A percentile compares a stretch with the other conserved stretches of the same genome.
phyloP scores from a whole-genome alignment of 2,797 vertebrate species.

The Dryobates pubescens region DNA sequence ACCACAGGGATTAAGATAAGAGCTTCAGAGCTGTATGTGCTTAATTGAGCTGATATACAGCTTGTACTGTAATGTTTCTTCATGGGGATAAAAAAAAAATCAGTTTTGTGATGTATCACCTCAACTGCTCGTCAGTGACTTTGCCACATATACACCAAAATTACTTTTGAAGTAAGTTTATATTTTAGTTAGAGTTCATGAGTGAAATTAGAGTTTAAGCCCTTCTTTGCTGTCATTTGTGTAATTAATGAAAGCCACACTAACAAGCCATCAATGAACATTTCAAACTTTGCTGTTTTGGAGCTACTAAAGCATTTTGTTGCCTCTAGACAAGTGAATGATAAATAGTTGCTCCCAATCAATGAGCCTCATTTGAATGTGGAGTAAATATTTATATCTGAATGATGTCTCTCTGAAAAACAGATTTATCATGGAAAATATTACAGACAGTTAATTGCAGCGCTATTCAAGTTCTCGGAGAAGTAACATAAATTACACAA shows the following conservation, averaged over 20 bases:
- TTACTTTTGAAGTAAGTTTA: neutral
- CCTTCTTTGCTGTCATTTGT: neutral
- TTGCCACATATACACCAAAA: neutral
- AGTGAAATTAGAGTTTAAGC: neutral
- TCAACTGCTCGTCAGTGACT: neutral
- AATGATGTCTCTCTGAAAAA: slow-evolving; percentile 27
- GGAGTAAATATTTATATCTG: slow-evolving; percentile 46
- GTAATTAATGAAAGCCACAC: neutral
- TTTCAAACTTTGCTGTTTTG: neutral
- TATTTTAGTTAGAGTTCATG: neutral
- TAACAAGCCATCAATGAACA: neutral
- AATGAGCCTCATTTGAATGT: slow-evolving; percentile 12
- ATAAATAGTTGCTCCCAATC: slow-evolving; percentile 25
- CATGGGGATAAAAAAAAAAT: neutral
- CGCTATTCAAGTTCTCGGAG: slow-evolving; percentile 10
- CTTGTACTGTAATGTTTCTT: neutral
- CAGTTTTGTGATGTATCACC: neutral
- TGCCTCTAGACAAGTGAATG: neutral
- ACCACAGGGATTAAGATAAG: slow-evolving; percentile 65
- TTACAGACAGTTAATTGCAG: slow-evolving; percentile 21
- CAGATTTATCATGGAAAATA: neutral
- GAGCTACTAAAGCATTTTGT: neutral
- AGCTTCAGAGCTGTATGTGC: slow-evolving; percentile 31
- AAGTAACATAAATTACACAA: neutral
- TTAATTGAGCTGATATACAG: slow-evolving; percentile 26